These are phyloP conservation scores for Tapera naevia DNA, from an alignment of 2,797 vertebrate species.

Conservation along the genomic window DNA sequence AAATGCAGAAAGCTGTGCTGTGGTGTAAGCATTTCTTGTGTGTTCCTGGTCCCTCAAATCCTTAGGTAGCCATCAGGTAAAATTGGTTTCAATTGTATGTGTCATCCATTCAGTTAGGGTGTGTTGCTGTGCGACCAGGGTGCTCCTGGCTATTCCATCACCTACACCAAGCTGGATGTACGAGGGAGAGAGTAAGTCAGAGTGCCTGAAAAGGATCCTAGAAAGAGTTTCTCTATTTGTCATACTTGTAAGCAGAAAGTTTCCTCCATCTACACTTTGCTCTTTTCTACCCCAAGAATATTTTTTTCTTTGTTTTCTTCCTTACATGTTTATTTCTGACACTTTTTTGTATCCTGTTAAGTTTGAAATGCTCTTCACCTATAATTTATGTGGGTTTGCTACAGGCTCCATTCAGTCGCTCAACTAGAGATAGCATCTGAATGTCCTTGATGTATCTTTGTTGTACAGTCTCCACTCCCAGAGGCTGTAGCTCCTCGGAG, in stretches of 20 bases:
- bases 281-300: background rate
- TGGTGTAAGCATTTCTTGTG: too few relatives aligned
- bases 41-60: too few relatives aligned
- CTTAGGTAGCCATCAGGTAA: too few relatives aligned
- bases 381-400: background rate
- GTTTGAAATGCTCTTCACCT: background rate
- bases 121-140: background rate
- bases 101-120: background rate
- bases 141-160: background rate
- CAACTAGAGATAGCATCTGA: rapidly evolving
- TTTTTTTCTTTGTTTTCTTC: background rate
- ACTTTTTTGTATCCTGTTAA: background rate
- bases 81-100: background rate
- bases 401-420: background rate
- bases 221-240: background rate
- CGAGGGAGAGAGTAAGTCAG: background rate
- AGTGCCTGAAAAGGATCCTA: background rate
- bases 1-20: too few relatives aligned
- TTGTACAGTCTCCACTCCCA: background rate
- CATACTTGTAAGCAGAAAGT: background rate
- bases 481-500: background rate
- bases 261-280: background rate
- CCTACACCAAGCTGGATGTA: background rate
- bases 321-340: background rate
- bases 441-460: background rate